phyloP scores from a whole-genome alignment of 1,140 invertebrate species.

The Cotesia glomerata region DNA sequence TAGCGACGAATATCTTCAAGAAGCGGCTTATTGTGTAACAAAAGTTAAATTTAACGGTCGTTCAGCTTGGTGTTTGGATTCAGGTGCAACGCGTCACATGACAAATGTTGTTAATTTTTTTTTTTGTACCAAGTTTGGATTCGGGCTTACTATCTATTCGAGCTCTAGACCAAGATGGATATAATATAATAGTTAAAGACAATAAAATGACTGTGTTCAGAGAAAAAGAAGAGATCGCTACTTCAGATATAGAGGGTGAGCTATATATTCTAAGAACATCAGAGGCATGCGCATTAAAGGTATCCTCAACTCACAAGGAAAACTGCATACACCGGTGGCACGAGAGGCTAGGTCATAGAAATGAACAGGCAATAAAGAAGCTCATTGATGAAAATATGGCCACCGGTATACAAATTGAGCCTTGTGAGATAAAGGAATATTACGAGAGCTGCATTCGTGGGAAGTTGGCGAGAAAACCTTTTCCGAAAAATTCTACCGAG shows the following conservation, averaged over 20 bases:
- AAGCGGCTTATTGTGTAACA: not conserved
- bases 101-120: constrained; percentile 15
- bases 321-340: not conserved
- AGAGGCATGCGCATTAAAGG: not conserved
- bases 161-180: not conserved
- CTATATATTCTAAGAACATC: constrained; percentile 13
- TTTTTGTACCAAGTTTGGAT: constrained; percentile 20
- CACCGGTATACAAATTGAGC: not conserved
- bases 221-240: not conserved
- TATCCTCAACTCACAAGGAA: not conserved
- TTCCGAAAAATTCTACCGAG: not conserved
- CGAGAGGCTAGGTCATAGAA: not conserved
- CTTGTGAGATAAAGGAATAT: not conserved
- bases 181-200: not conserved
- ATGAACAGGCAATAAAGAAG: not conserved
- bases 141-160: not conserved
- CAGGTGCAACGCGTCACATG: constrained; percentile 14
- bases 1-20: not conserved
- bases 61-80: constrained; percentile 17
- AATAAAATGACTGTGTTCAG: not conserved
- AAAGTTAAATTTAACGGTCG: not conserved
- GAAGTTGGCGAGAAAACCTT: not conserved
- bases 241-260: not conserved
- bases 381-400: not conserved
- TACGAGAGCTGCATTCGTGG: not conserved